These are phyloP conservation scores for Eurystomus glaucurus DNA, from an alignment of 2,797 vertebrate species.

Conservation along the genomic window DNA sequence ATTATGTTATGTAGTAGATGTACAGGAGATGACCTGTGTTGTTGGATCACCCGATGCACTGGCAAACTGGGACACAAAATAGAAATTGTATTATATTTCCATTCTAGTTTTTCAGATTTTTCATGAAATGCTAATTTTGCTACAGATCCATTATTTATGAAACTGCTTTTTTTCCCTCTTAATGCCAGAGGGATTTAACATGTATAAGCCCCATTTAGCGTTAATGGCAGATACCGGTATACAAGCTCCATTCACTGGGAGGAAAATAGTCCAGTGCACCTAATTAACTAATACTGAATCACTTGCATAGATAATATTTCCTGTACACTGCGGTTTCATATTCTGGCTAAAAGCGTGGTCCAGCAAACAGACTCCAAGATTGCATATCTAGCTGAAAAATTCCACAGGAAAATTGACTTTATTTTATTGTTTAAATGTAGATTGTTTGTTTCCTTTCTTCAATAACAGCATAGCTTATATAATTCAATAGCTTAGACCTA, in stretches of 20 bases:
- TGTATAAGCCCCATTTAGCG: constrained; percentile 77
- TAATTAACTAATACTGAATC: constrained; percentile 75
- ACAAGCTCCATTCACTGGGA: constrained; percentile 59
- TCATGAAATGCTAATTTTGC: constrained; percentile 81
- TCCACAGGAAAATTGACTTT: neutral
- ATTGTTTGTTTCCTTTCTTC: constrained; percentile 11
- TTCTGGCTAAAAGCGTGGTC: constrained; percentile 25
- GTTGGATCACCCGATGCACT: neutral
- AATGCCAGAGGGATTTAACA: constrained; percentile 72
- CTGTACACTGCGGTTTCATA: neutral
- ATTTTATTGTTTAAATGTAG: neutral
- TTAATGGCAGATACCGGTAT: constrained; percentile 79
- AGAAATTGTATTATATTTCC: constrained; percentile 53
- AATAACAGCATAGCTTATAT: neutral
- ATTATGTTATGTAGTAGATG: neutral
- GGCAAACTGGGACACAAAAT: constrained; percentile 8
- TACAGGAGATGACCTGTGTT: neutral
- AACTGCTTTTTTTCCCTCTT: constrained; percentile 70
- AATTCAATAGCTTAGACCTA: neutral
- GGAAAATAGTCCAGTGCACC: constrained; percentile 37
- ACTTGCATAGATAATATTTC: constrained; percentile 60
- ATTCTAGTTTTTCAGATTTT: constrained; percentile 61
- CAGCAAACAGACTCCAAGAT: neutral
- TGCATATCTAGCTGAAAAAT: neutral
- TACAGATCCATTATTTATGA: constrained; percentile 85